Base-by-base conservation (phyloP, 2,888 invertebrate species). In the Branchellion lobata region DNA sequence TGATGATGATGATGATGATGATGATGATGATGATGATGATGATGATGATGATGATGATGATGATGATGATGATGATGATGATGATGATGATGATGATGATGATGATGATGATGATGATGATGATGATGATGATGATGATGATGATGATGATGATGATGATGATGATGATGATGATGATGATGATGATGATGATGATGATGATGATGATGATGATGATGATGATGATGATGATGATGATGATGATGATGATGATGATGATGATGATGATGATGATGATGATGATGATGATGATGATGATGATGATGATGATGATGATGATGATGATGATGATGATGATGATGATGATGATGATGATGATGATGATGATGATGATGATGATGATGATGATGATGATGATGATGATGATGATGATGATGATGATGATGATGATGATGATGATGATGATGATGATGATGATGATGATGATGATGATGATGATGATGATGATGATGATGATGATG, bases 21-120 rank as follows among this genome's bases (percentile, higher is more conserved):
- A 75, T 75, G 47, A 75, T 47, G 75, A 75, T 75, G 75, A 75
- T 75, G 75, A 51, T 77, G 77, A 77, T 77, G 65, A 77, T 77
- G 65, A 77, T 77, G 77, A 77, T 77, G 77, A 77, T 77, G 77
- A 77, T 77, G 77, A 77, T 68, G 77, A 77, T 68, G n/a, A n/a
- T n/a, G n/a, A n/a, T n/a, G 77, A 77, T 68, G 77, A 71, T 77
- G 77, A 78, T 72, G 78, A 31, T 27, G 31, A 31, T 1, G 71
- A 51, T n/a, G 53, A 21, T 51, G 53, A 21, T 51, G 53, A 51
- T 51, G n/a, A n/a, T 51, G 53, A 21, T n/a, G 53, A 51, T 51
- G 53, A 51, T 51, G 21, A 51, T 51, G 53, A 51, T 51, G 21
- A 51, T 51, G 53, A 51, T 51, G 53, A 51, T 51, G 21, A 51